These are phyloP conservation scores for Melanostigma gelatinosum DNA, from an alignment of 2,113 vertebrate genomes.

Conservation along the genomic window DNA sequence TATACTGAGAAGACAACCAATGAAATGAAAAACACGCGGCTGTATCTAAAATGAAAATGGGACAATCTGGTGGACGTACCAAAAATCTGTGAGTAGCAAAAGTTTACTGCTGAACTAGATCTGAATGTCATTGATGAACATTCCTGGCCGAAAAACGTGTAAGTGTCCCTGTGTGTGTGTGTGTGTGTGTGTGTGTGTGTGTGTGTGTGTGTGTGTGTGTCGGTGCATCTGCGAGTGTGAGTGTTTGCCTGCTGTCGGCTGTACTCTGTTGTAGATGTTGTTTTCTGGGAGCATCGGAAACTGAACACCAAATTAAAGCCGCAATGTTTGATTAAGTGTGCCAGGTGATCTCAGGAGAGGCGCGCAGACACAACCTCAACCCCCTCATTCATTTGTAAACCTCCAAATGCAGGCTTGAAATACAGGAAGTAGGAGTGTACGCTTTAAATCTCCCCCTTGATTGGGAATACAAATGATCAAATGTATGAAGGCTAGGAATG, in stretches of 20 bases:
- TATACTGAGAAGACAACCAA: conserved; percentile 9
- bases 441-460: conserved; percentile 77
- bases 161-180: conserved; percentile 23
- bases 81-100: conserved; percentile 60
- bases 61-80: conserved; percentile 44
- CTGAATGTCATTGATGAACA: conserved; percentile 45
- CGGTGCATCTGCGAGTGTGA: conserved; percentile 22
- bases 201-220: conserved; percentile 14
- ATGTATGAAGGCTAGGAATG: conserved; percentile 70
- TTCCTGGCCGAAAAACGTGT: conserved; percentile 37
- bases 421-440: conserved; percentile 78
- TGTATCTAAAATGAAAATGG: conserved; percentile 17
- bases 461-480: conserved; percentile 83
- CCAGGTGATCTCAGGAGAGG: conserved; percentile 83
- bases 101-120: conserved; percentile 60
- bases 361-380: conserved; percentile 73
- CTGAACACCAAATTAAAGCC: conserved; percentile 80
- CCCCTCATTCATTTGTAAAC: conserved; percentile 82
- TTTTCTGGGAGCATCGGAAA: conserved; percentile 64
- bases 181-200: conserved; percentile 45
- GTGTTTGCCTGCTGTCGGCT: conserved; percentile 49
- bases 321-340: conserved; percentile 79
- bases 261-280: conserved; percentile 63
- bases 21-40: conserved; percentile 24
- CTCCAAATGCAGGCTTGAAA: conserved; percentile 77